Evolutionary conservation across 1,140 invertebrate species (phyloP), one percentile per base, ranked within the genome.

Genomic region (Drosophila lini): DNA sequence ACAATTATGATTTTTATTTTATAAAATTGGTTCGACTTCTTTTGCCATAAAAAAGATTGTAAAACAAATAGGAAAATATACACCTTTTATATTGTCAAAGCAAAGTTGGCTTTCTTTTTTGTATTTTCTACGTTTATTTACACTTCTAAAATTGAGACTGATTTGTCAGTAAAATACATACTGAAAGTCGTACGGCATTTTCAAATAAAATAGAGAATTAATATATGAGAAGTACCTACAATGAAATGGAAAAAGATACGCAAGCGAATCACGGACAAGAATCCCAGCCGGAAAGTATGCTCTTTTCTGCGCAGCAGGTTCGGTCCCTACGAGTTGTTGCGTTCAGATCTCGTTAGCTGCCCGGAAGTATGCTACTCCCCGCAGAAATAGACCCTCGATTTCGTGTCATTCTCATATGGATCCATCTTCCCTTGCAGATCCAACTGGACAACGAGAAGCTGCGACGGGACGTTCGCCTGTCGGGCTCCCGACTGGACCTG

Each of bases 361-460:
- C 44, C 38, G n/a, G 32, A 56, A 78, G 80, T 81, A 81, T 55
- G 74, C 80, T 67, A 48, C 38, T 13, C 25, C 25, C 42, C 3
- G 3, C 4, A 5, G 6, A 5, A 3, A 3, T 9, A 28, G 7
- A n/a, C 28, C 1, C 9, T 10, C 34, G 0, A 5, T 36, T 22
- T 1, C 32, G 7, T 15, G 10, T n/a, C 10, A 16, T 28, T 34
- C 22, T 53, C 16, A 58, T 44, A 19, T 10, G 10, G 11, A 52
- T 53, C 40, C 40, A 25, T 3, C 41, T 68, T 13, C 1, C 7
- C 13, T 6, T 25, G 5, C 77, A 92, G 91, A 91, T 92, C 81
- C 91, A 92, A 75, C 64, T 92, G 71, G 91, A 92, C 77, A 92
- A 92, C 81, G 90, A 92, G 75, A 92, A 92, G 82, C 68, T 83